Evolutionary conservation across 2,797 vertebrate species (phyloP).

Genomic region (Sphenodon punctatus): DNA sequence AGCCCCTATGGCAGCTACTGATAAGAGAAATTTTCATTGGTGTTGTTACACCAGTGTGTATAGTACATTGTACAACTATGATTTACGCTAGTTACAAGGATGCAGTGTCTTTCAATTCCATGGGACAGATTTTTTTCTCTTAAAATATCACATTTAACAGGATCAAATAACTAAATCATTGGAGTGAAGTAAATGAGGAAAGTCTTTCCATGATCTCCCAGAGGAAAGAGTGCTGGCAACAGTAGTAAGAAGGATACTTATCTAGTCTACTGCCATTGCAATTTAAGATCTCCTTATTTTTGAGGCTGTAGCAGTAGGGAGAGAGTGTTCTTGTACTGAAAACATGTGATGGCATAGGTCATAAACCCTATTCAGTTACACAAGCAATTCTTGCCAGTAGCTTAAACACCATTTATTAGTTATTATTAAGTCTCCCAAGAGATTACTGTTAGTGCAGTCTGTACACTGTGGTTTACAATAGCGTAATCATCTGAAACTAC

Average conservation of each 20-base stretch:
- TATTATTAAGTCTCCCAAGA: slow-evolving; percentile 2
- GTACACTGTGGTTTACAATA: slow-evolving; percentile 28
- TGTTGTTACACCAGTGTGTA: too few species aligned
- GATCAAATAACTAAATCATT: neutral
- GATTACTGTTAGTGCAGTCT: neutral
- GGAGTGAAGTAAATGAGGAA: neutral
- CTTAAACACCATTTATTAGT: slow-evolving; percentile 3
- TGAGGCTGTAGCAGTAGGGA: neutral
- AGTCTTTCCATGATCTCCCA: neutral
- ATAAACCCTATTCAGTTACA: neutral
- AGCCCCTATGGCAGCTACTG: too few species aligned
- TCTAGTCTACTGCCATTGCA: neutral
- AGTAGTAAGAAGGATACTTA: neutral
- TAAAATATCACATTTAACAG: accelerated
- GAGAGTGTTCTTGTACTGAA: neutral
- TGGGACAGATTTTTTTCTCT: too few species aligned
- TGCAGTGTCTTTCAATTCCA: too few species aligned
- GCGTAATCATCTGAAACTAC: neutral
- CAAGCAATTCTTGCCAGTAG: neutral
- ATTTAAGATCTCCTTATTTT: slow-evolving; percentile 1
- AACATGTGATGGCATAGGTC: neutral
- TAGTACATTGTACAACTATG: too few species aligned
- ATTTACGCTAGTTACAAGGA: too few species aligned
- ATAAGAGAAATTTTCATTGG: too few species aligned
- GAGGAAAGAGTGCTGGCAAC: accelerated